Conservation (phyloP, 2,888 invertebrate genomes). For the Epistrophe eligans region DNA sequence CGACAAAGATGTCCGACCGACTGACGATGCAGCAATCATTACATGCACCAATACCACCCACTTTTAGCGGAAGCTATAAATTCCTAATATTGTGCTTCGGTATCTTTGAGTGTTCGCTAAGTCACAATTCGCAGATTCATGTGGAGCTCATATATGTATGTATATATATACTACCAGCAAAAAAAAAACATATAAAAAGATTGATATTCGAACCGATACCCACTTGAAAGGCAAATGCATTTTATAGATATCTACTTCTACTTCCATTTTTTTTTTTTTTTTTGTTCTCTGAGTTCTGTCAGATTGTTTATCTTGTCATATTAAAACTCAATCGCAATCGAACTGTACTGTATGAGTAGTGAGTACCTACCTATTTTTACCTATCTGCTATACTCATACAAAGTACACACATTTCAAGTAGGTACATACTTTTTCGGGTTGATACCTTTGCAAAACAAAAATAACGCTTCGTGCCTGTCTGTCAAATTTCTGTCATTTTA, state of each 20-base stretch:
- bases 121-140: conserved; percentile 33
- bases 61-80: conserved; percentile 70
- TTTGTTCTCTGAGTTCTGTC: conserved; percentile 35
- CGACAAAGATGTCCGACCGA: too few species aligned
- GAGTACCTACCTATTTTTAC: not conserved
- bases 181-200: conserved; percentile 6
- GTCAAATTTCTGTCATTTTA: conserved; percentile 17
- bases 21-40: conserved; percentile 12
- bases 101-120: conserved; percentile 34
- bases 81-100: conserved; percentile 43
- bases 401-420: conserved; percentile 16
- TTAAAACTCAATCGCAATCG: conserved; percentile 56
- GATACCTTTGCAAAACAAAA: conserved; percentile 5
- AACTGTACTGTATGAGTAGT: conserved; percentile 18
- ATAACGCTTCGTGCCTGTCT: conserved; percentile 26
- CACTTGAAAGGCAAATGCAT: conserved; percentile 30
- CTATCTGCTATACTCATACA: not conserved
- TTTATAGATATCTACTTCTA: conserved; percentile 6
- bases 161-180: not conserved
- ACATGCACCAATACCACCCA: conserved; percentile 40
- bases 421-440: not conserved
- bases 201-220: conserved; percentile 31
- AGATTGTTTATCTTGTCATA: conserved; percentile 63
- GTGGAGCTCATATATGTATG: not conserved
- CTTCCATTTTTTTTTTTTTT: conserved; percentile 4